phyloP scores from a whole-genome alignment of 1,140 invertebrate species.

The Neodiprion virginianus region DNA sequence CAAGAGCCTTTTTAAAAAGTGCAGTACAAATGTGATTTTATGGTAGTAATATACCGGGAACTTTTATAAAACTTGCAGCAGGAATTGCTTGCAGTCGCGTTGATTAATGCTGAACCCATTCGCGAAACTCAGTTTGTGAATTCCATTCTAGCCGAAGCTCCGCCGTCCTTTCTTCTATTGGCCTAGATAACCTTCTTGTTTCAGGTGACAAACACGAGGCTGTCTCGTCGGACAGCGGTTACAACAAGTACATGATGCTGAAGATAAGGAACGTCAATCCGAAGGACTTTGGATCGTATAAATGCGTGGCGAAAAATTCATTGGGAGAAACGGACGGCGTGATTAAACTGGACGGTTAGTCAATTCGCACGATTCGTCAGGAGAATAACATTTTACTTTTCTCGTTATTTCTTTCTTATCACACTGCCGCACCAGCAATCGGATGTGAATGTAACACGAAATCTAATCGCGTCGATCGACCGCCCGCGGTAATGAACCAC shows the following conservation, averaged over 20 bases:
- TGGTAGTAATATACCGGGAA: neutral
- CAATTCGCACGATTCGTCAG: neutral
- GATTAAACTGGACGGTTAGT: slow-evolving; percentile 90
- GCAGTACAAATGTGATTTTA: slow-evolving; percentile 3
- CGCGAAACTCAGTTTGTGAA: neutral
- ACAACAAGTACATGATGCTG: slow-evolving; percentile 88
- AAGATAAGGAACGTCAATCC: slow-evolving; percentile 81
- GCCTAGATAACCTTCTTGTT: slow-evolving; percentile 36
- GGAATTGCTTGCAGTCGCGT: neutral
- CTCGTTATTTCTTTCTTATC: slow-evolving; percentile 13
- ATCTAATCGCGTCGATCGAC: no score
- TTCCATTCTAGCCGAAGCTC: neutral
- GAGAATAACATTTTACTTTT: slow-evolving; percentile 10
- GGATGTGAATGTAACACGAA: no score
- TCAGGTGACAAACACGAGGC: slow-evolving; percentile 88
- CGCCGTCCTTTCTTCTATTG: neutral
- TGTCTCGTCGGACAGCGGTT: slow-evolving; percentile 77
- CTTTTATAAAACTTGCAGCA: neutral
- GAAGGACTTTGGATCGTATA: slow-evolving; percentile 86
- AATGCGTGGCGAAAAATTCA: slow-evolving; percentile 94
- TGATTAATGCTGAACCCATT: neutral
- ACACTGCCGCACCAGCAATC: neutral
- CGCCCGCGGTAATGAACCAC: no score
- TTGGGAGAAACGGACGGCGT: slow-evolving; percentile 91
- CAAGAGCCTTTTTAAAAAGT: slow-evolving; percentile 1